Conservation (phyloP, 2,888 invertebrate species). For the Fissipunctia ypsillon region DNA sequence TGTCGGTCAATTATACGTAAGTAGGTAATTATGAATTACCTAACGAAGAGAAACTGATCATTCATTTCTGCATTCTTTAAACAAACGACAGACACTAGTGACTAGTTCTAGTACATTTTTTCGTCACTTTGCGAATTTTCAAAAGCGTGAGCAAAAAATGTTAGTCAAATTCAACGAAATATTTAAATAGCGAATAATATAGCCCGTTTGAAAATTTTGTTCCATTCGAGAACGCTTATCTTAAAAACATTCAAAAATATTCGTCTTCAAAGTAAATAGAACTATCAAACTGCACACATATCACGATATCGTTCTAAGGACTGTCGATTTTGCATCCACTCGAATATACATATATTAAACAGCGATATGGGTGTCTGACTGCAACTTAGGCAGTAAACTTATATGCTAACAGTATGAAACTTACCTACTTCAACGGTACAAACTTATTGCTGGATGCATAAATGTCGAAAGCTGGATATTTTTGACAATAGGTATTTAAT, state of each 20-base stretch:
- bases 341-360: slow-evolving; percentile 38
- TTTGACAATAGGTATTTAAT: too few relatives aligned
- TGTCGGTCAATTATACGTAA: too few relatives aligned
- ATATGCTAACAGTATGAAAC: slow-evolving; percentile 19
- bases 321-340: slow-evolving; percentile 27
- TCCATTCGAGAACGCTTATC: slow-evolving; percentile 23
- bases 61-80: too few relatives aligned
- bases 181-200: neutral
- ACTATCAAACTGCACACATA: slow-evolving; percentile 30
- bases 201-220: slow-evolving; percentile 9
- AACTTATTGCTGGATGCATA: neutral
- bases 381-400: slow-evolving; percentile 39
- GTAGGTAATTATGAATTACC: too few relatives aligned
- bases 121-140: neutral
- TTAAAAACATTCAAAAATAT: slow-evolving; percentile 30
- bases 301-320: slow-evolving; percentile 28
- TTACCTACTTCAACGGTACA: neutral
- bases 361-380: slow-evolving; percentile 32
- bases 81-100: too few relatives aligned
- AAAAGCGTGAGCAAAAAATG: neutral
- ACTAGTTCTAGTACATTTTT: neutral
- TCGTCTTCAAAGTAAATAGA: slow-evolving; percentile 38
- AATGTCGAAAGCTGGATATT: neutral
- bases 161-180: slow-evolving; percentile 16
- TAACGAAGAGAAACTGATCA: too few relatives aligned